phyloP scores from a whole-genome alignment of 23 tunicate species.

The Ascidia mentula region DNA sequence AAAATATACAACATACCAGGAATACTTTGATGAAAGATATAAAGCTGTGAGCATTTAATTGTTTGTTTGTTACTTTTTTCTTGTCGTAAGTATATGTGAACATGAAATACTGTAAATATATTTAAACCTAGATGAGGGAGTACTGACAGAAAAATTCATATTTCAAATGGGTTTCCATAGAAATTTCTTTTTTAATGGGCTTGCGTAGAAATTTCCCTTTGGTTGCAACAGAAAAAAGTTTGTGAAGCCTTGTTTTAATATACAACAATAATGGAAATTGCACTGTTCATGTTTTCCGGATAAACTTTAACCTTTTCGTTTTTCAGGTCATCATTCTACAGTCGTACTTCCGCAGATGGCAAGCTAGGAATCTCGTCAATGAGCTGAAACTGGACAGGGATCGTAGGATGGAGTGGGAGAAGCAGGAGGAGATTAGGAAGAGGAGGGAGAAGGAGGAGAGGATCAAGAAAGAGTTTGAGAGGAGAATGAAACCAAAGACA shows the following conservation, averaged over 20 bases:
- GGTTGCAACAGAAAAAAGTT: too few species aligned
- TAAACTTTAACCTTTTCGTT: neutral
- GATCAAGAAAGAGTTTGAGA: slow-evolving; percentile 56
- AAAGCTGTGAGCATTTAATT: slow-evolving; percentile 92
- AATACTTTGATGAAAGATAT: slow-evolving; percentile 40
- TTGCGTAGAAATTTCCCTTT: too few species aligned
- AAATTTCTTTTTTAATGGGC: too few species aligned
- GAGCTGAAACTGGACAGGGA: slow-evolving; percentile 62
- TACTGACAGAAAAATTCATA: too few species aligned
- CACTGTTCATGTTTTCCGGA: too few species aligned
- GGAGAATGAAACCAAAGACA: slow-evolving; percentile 79
- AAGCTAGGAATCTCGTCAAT: slow-evolving; percentile 50
- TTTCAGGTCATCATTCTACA: slow-evolving; percentile 85
- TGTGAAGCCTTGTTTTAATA: too few species aligned
- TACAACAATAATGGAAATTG: too few species aligned
- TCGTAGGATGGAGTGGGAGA: slow-evolving; percentile 62
- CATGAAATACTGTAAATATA: too few species aligned
- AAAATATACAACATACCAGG: slow-evolving; percentile 50
- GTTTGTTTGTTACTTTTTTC: too few species aligned
- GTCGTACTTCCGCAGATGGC: slow-evolving; percentile 82
- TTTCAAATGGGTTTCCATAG: too few species aligned
- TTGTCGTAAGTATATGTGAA: too few species aligned
- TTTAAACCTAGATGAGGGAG: too few species aligned
- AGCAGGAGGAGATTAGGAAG: slow-evolving; percentile 55
- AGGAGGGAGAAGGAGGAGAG: slow-evolving; percentile 68